Evolutionary conservation across 2,888 invertebrate species (phyloP), one percentile per base, ranked within the genome.

Genomic region (Habrosyne pyritoides): DNA sequence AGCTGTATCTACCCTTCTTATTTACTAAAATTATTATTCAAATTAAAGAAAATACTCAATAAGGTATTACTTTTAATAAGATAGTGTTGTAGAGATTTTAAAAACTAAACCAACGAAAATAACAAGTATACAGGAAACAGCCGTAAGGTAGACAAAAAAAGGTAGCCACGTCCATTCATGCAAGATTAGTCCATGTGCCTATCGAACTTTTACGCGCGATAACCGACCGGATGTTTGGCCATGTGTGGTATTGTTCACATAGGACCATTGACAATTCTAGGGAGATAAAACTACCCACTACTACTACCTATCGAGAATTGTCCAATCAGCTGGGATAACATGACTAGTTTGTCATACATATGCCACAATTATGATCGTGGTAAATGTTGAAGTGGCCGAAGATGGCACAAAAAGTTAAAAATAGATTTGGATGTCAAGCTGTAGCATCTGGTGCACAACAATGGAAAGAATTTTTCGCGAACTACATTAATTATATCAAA

Each of bases 181-280:
- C 74, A 70, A 76, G 76, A 83, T 79, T 81, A 75, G 75, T 74
- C 69, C 61, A 63, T 68, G 75, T 79, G 83, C 79, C 78, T 78
- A 78, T 82, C 74, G 72, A 81, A 86, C 77, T 83, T 80, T 82
- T 67, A 66, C 77, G 66, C 71, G 72, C 82, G 88, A 90, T 88
- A 88, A 84, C 82, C 64, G 64, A 69, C 86, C 90, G 90, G 89
- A 90, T 89, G 88, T 89, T 89, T 89, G 81, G 75, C 77, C 78
- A 80, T 80, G 81, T 83, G 84, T 83, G 79, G 83, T 77, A 89
- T 89, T 89, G 88, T 89, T 85, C 79, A 63, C 67, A 75, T 61
- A 68, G 61, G 64, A 70, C 69, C 72, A 77, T 75, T 76, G 70
- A 77, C 69, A 64, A 57, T 66, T 67, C 64, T 60, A 59, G 68